Evolutionary conservation across 2,113 vertebrate genomes (phyloP).

Genomic region (Caranx melampygus): DNA sequence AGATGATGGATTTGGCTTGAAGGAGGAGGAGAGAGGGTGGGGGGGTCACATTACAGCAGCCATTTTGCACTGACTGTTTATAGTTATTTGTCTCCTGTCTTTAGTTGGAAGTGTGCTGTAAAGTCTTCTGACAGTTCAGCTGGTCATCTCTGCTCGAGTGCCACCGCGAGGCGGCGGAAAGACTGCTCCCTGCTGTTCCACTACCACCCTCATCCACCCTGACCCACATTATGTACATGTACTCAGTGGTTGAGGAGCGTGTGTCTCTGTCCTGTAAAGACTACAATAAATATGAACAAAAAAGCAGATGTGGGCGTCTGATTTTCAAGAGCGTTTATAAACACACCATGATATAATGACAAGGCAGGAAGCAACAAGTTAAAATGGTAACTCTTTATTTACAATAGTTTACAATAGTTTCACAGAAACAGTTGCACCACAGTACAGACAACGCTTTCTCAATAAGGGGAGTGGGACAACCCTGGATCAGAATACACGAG

Average conservation of each 20-base stretch:
- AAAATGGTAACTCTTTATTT: constrained; percentile 92
- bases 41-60: constrained; percentile 4
- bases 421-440: constrained; percentile 91
- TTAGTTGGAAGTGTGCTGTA: constrained; percentile 34
- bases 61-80: constrained; percentile 44
- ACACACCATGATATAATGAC: background rate
- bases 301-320: constrained; percentile 22
- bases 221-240: constrained; percentile 46
- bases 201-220: constrained; percentile 33
- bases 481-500: constrained; percentile 63
- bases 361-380: constrained; percentile 45
- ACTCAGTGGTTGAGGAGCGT: constrained; percentile 40
- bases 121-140: constrained; percentile 30
- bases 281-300: constrained; percentile 63
- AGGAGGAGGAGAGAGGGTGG: no score
- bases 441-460: constrained; percentile 73
- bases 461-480: constrained; percentile 54
- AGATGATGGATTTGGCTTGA: background rate
- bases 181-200: constrained; percentile 36
- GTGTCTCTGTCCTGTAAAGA: constrained; percentile 50
- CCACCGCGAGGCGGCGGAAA: constrained; percentile 51
- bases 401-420: constrained; percentile 90
- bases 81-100: constrained; percentile 17
- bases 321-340: background rate
- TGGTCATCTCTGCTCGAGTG: constrained; percentile 48